Conservation (phyloP, 2,888 invertebrate genomes). For the Neoitamus cyanurus region DNA sequence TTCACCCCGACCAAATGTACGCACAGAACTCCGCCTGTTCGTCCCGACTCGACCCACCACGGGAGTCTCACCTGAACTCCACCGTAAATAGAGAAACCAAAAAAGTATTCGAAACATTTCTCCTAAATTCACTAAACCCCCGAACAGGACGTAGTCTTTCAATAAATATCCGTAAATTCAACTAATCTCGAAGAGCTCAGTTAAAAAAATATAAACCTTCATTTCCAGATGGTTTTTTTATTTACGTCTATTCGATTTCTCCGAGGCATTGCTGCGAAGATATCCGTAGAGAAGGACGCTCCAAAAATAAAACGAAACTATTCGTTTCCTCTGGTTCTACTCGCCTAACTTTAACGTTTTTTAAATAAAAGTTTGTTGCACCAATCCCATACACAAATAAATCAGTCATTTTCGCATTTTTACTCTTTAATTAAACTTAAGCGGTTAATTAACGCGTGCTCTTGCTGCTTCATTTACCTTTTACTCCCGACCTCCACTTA, state of each 20-base stretch:
- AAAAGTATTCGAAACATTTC: slow-evolving; percentile 9
- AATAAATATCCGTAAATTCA: not conserved
- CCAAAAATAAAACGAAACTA: not conserved
- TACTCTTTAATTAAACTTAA: not conserved
- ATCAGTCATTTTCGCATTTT: slow-evolving; percentile 36
- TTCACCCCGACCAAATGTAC: not conserved
- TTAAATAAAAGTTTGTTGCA: slow-evolving; percentile 37
- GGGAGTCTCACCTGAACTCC: not conserved
- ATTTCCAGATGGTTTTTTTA: not conserved
- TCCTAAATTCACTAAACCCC: slow-evolving; percentile 26
- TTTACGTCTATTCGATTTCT: not conserved
- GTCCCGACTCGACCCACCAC: not conserved
- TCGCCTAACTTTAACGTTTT: not conserved
- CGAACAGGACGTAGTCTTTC: not conserved
- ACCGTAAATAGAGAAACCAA: not conserved
- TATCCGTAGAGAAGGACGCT: not conserved
- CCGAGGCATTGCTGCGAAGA: not conserved
- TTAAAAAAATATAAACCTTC: slow-evolving; percentile 15
- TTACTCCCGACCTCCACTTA: not conserved
- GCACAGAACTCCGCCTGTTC: not conserved
- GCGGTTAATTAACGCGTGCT: not conserved
- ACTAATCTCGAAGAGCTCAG: slow-evolving; percentile 12
- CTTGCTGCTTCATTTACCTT: not conserved
- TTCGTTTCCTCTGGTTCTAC: not conserved
- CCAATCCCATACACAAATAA: slow-evolving; percentile 34